phyloP scores from a whole-genome alignment of 2,888 invertebrate species.

The Drosophila pullipes region DNA sequence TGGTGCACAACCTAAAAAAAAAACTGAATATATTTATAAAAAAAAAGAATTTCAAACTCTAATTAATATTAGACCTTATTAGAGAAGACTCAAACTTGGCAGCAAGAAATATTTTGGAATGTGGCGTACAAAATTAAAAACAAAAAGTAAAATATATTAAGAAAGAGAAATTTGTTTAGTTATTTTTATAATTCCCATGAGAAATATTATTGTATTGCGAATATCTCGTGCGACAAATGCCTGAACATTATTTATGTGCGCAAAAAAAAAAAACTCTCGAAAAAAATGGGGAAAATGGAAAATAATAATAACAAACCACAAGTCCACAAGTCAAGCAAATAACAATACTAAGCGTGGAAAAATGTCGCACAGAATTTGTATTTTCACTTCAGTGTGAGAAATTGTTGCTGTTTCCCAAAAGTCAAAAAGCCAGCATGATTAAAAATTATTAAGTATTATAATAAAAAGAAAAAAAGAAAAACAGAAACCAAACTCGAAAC shows the following conservation, averaged over 20 bases:
- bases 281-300: constrained; percentile 14
- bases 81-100: background rate
- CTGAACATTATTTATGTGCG: constrained; percentile 65
- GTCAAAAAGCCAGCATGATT: constrained; percentile 43
- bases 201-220: constrained; percentile 47
- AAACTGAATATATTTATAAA: background rate
- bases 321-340: constrained; percentile 7
- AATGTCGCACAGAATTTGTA: constrained; percentile 45
- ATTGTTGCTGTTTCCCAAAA: constrained; percentile 21
- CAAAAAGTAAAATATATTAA: constrained; percentile 25
- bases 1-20: background rate
- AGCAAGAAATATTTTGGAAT: constrained; percentile 55
- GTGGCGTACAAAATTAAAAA: constrained; percentile 25
- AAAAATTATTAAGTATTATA: constrained; percentile 47
- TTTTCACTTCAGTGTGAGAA: constrained; percentile 41
- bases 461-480: constrained; percentile 25
- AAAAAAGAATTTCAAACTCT: background rate
- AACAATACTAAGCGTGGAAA: constrained; percentile 44
- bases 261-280: constrained; percentile 12
- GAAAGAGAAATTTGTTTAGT: constrained; percentile 43
- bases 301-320: constrained; percentile 4
- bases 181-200: constrained; percentile 62
- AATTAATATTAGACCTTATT: background rate
- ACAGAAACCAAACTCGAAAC: constrained; percentile 13
- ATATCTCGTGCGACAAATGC: constrained; percentile 76